A percentile compares a stretch with the other conserved stretches of the same genome.
Evolutionary conservation across 2,888 invertebrate species (phyloP).

Genomic region (Apodemia zela): DNA sequence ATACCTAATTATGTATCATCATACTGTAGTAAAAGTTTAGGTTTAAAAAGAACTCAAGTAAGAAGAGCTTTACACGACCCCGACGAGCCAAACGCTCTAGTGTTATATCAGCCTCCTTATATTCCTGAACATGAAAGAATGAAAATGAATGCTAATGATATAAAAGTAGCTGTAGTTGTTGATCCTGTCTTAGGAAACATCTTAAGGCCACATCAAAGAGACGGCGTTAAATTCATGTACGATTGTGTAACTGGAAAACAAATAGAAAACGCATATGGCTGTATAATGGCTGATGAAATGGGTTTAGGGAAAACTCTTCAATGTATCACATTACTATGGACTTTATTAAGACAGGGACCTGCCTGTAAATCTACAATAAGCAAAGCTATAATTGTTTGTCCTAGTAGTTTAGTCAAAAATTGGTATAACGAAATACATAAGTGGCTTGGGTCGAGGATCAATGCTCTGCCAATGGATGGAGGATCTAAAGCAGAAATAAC

Average conservation of each 20-base stretch:
- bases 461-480: conserved; percentile 91
- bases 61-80: conserved; percentile 94
- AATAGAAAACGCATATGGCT: conserved; percentile 92
- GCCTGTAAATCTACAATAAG: conserved; percentile 93
- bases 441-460: conserved; percentile 93
- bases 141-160: conserved; percentile 84
- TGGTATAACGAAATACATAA: conserved; percentile 99
- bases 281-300: conserved; percentile 99
- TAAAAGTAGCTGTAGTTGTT: conserved; percentile 96
- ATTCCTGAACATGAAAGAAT: conserved; percentile 93
- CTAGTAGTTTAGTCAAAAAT: conserved; percentile 98
- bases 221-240: conserved; percentile 99
- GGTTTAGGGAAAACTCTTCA: conserved; percentile 98
- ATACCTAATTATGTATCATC: conserved; percentile 92
- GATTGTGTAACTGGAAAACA: conserved; percentile 97
- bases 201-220: conserved; percentile 97
- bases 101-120: conserved; percentile 91
- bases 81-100: conserved; percentile 93
- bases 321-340: conserved; percentile 98
- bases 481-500: conserved; percentile 93
- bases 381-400: conserved; percentile 97
- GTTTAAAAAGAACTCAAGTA: conserved; percentile 83
- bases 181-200: conserved; percentile 95
- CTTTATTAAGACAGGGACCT: conserved; percentile 94
- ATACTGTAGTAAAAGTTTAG: conserved; percentile 87